Percentiles rank a stretch among this genome's conserved stretches.
Conservation (phyloP, 2,797 vertebrate genomes). For the Calcarius lapponicus region DNA sequence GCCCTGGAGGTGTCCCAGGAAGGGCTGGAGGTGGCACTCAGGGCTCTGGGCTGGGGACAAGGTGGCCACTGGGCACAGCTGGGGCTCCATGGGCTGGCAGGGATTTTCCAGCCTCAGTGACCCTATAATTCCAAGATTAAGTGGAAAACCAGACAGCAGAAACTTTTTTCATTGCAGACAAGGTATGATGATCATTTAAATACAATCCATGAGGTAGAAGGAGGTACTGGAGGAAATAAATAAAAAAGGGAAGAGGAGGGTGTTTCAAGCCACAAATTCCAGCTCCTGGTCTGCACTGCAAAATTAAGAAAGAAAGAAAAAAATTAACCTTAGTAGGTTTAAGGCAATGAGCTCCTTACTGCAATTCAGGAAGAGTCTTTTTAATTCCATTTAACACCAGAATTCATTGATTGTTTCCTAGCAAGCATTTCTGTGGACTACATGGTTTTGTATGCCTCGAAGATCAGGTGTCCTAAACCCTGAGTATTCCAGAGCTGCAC, state of each 20-base stretch:
- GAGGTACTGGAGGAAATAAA: neutral
- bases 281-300: neutral
- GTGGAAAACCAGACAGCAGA: neutral
- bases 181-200: neutral
- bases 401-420: neutral
- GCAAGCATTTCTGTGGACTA: neutral
- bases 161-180: neutral
- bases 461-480: neutral
- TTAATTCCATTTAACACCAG: neutral
- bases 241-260: fast-evolving
- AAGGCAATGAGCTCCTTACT: neutral
- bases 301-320: neutral
- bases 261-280: neutral
- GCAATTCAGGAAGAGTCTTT: neutral
- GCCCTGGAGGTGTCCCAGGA: neutral
- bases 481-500: neutral
- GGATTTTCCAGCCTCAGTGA: neutral
- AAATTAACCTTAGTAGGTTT: neutral
- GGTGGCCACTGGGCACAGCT: neutral
- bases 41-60: neutral
- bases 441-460: neutral
- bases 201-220: neutral
- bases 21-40: neutral
- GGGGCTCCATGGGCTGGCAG: neutral
- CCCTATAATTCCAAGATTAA: neutral